These are phyloP conservation scores for Danio rerio DNA, from an alignment of 2,113 vertebrate species.

Conservation along the genomic window GRCz12tu NC_133184.1:3440001-3440500, in stretches of 20 bases:
- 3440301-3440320: background rate
- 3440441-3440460: no score
- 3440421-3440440: no score
- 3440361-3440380: no score
- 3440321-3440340: no score
- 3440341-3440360: no score
- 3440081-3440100: background rate
- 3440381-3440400: no score
- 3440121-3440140: conserved; percentile 31
- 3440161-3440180: background rate
- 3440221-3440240: conserved; percentile 27
- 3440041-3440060: background rate
- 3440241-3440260: conserved; percentile 49
- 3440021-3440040: background rate
- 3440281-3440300: background rate
- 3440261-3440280: conserved; percentile 7
- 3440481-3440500: no score
- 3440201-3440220: conserved; percentile 8
- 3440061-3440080: background rate
- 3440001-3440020: background rate
- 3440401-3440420: no score
- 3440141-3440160: conserved; percentile 7
- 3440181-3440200: conserved; percentile 33
- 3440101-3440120: background rate
- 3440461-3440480: no score